Base-by-base conservation (phyloP, 1,140 invertebrate species). In the Drosophila setifemur region DNA sequence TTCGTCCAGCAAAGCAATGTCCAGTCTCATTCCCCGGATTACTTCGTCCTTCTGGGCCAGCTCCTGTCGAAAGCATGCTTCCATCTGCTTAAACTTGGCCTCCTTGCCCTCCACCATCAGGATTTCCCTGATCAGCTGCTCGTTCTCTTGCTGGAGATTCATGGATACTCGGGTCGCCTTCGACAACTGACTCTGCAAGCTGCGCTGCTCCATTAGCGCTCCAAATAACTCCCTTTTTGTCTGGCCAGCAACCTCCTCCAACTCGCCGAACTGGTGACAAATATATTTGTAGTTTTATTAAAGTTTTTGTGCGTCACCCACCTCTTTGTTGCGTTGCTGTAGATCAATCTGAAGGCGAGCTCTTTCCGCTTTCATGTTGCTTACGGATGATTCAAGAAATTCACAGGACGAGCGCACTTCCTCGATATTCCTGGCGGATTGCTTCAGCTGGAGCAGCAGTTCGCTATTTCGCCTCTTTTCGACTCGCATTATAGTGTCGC, bases 391-490 rank as follows among this genome's bases (percentile, higher is more conserved):
- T 4, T 25, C 58, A 1, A 89, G 43, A 0, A 8, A 28, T 4
- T 88, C 63, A 11, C 63, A 88, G 2, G 78, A 81, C 11, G 47
- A 16, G 4, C 57, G 45, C 2, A 60, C 48, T 14, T 76, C 12
- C 2, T 47, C 37, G 1, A 86, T 48, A 28, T 23, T 83, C 6
- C 81, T n/a, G 0, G 35, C 28, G 1, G 67, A 87, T 9, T 61
- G 33, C 5, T 53, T 87, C 0, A 90, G 25, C 11, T 90, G 61
- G 31, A 68, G 7, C 21, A 79, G 67, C 1, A 90, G 49, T 6
- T 89, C 79, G 8, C 29, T 47, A 31, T 86, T 89, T 9, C 77
- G 74, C 12, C 73, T 87, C 28, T 88, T 55, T 37, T 90, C 79
- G 2, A 85, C 66, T 5, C 73, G 60, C 47, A 89, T 70, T 9